Evolutionary conservation across 2,797 vertebrate species (phyloP), one percentile per base, ranked within the genome.

Genomic region (Sebastolobus altivelis): DNA sequence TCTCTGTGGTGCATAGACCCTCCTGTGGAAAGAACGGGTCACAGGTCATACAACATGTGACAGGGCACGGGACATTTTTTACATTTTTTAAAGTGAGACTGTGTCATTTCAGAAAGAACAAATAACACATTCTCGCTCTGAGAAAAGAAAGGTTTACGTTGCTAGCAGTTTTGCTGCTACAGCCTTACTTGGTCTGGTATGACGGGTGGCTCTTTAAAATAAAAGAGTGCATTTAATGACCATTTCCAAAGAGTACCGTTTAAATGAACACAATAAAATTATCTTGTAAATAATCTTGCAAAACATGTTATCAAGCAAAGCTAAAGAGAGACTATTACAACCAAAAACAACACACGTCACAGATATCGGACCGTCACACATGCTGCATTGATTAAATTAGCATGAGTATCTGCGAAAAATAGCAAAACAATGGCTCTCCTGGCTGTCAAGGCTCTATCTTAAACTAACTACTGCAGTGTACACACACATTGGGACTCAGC

Each of bases 1-100:
- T 97, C 94, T 99, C 99, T 2, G 98, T 98, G 75, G 97, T 99
- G 76, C 98, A 97, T 4, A 99, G 94, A 52, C 96, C 95, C 86
- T 98, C 98, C 98, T 99, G 94, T 3, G 49, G 58, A 81, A 65
- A 89, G 11, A 82, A 38, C 75, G 37, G 27, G 72, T 29, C 73
- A 82, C 20, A 6, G 65, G 49, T 75, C 69, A 78, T 1, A 6
- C 38, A 62, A 12, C 14, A 35, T 13, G 10, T 13, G 12, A 61
- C 29, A 16, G 31, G 13, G 2, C 25, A 25, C 25, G 29, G 35
- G 8, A 33, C 1, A n/a, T 27, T 40, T 20, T 20, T 2, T 20
- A 62, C 2, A 8, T 59, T 37, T 35, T 33, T 29, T 37, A 4
- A 60, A 66, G 38, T 25, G n/a, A 78, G 7, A 49, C 11, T 2